Base-by-base conservation (phyloP, 1,140 invertebrate genomes). In the Bombyx mori region DNA sequence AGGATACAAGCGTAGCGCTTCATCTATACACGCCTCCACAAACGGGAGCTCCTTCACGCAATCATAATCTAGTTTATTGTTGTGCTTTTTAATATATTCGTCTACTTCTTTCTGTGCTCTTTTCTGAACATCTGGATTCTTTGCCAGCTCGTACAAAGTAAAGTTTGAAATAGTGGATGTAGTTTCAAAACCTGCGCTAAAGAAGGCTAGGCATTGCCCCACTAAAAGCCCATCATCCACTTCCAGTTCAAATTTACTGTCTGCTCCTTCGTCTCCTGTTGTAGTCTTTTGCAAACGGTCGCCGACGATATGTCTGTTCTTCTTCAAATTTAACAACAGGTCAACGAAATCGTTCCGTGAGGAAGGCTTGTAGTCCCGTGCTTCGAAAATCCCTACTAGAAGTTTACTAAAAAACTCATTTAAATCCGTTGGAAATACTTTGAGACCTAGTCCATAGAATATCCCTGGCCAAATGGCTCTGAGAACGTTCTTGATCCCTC, bases 181-280 rank as follows among this genome's bases (percentile, higher is more conserved):
- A 1, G 89, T 88, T 61, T 90, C 89, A 58, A 85, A 90, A 7
- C 89, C 89, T 56, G 90, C 93, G 5, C 89, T 77, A 60, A 93
- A 92, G 65, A 95, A 94, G 7, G 92, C 48, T 1, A 91, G 79
- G 1, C 90, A 89, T 66, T 94, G 92, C 0, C 91, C 90, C 1
- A 91, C 73, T 5, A 94, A 86, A 62, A 90, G 82, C 10, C 89
- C 85, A 2, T 88, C 86, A 0, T 63, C 56, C 7, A 68, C 51
- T 54, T 65, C 46, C 9, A 71, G 18, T 9, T 48, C 50, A 1
- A 65, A 45, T 48, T 57, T 49, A 3, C 44, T 42, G 3, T 7
- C 26, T 35, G 26, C 26, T 5, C 26, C 26, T 35, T 35, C 26
- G 26, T 35, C 26, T 35, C 26, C 26, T 35, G 26, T 35, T 35